Percentiles rank a stretch among this genome's conserved stretches.
Evolutionary conservation across 2,888 invertebrate genomes (phyloP).

Genomic region (Griposia aprilina): DNA sequence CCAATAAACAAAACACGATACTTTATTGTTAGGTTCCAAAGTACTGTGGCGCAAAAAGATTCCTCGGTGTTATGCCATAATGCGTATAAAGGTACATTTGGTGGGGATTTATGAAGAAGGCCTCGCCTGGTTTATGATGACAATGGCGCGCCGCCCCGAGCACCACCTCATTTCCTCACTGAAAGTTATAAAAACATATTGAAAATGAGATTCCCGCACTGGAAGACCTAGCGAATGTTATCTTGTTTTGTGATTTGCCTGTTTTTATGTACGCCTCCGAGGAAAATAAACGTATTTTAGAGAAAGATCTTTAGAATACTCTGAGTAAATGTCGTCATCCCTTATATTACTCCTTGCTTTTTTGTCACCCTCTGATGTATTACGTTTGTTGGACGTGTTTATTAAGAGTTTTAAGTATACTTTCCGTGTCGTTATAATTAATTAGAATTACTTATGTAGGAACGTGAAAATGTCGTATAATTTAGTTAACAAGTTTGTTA

Average conservation of each 20-base stretch:
- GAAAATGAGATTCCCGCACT: conserved; percentile 89
- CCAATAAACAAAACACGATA: conserved; percentile 75
- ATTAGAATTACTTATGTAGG: conserved; percentile 74
- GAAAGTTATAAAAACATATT: conserved; percentile 91
- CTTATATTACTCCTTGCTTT: conserved; percentile 53
- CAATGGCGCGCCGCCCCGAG: conserved; percentile 86
- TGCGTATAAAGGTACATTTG: conserved; percentile 90
- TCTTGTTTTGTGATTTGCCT: conserved; percentile 89
- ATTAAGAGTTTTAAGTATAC: conserved; percentile 68
- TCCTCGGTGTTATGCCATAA: conserved; percentile 87
- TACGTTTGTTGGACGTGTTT: conserved; percentile 57
- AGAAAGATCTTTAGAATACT: conserved; percentile 74
- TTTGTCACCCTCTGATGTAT: conserved; percentile 55
- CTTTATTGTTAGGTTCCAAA: conserved; percentile 84
- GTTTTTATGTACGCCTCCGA: conserved; percentile 85
- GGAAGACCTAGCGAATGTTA: conserved; percentile 88
- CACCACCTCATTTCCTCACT: conserved; percentile 90
- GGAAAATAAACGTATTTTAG: conserved; percentile 85
- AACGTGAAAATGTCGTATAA: conserved; percentile 78
- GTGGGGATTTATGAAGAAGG: conserved; percentile 89
- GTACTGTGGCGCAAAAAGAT: conserved; percentile 81
- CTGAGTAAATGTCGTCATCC: conserved; percentile 67
- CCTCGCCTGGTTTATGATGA: conserved; percentile 89
- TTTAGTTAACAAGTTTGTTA: conserved; percentile 79
- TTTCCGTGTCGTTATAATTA: conserved; percentile 76